Conservation (phyloP, 2,797 vertebrate species). For the Leucoraja ocellata region DNA sequence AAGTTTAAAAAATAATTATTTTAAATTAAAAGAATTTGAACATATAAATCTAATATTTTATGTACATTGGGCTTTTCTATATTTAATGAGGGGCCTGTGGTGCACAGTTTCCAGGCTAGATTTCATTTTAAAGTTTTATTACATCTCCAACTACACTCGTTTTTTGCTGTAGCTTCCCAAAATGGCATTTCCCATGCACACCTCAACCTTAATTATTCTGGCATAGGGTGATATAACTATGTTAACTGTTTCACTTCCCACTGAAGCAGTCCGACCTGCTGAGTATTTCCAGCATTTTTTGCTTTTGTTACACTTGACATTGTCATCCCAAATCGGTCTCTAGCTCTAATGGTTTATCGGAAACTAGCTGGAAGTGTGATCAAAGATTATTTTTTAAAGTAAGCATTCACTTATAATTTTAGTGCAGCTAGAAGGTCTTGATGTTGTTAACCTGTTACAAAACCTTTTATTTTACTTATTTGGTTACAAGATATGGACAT, state of each 20-base stretch:
- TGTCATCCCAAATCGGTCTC: too few relatives aligned
- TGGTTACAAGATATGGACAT: too few relatives aligned
- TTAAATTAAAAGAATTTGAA: too few relatives aligned
- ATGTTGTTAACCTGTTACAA: neutral
- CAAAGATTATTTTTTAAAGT: neutral
- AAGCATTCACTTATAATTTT: neutral
- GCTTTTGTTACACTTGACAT: too few relatives aligned
- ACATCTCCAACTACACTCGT: neutral
- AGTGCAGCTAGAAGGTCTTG: neutral
- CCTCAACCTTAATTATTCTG: neutral
- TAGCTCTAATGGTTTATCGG: neutral
- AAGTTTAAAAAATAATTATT: neutral
- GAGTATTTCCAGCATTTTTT: too few relatives aligned
- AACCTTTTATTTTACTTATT: too few relatives aligned
- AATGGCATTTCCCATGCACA: neutral
- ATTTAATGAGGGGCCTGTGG: neutral
- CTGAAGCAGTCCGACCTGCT: too few relatives aligned
- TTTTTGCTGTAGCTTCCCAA: neutral
- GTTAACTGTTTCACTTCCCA: too few relatives aligned
- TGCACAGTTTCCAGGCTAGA: neutral
- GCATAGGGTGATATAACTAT: neutral
- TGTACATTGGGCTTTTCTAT: too few relatives aligned
- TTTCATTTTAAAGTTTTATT: neutral
- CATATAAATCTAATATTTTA: neutral
- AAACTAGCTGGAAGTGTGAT: neutral